Evolutionary conservation across 30 jellyfish, hydroid and myxozoan genomes (phyloP).

Genomic region (Rhopilema esculentum): DNA sequence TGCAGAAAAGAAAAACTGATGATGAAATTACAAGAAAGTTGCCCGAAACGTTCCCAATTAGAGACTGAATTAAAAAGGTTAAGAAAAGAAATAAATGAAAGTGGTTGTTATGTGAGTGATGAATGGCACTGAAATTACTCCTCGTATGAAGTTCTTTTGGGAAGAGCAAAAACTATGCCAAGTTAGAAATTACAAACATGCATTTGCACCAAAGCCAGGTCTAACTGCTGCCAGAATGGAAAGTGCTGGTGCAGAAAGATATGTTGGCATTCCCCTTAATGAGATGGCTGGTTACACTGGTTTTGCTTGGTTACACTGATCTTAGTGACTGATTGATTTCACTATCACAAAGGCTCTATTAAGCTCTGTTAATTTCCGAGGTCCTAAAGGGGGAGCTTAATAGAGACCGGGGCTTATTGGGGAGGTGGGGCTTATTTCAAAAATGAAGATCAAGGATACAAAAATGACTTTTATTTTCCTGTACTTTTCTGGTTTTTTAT

Average conservation of each 20-base stretch:
- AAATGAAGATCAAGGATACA: no score
- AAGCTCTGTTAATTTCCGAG: no score
- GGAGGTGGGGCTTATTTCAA: no score
- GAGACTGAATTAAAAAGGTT: background rate
- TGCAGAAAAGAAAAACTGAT: background rate
- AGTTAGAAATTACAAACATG: slow-evolving; percentile 46
- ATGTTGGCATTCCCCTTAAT: slow-evolving; percentile 42
- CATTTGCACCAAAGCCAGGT: slow-evolving; percentile 53
- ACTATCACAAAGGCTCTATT: no score
- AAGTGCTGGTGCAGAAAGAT: slow-evolving; percentile 34
- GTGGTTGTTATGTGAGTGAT: slow-evolving; percentile 9
- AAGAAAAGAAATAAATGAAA: slow-evolving; percentile 6
- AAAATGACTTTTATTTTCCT: no score
- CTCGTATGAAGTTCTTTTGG: slow-evolving; percentile 53
- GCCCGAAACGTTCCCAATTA: slow-evolving; percentile 11
- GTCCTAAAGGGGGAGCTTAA: no score
- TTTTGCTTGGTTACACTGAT: slow-evolving; percentile 45
- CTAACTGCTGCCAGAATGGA: slow-evolving; percentile 13
- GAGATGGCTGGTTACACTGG: slow-evolving; percentile 30
- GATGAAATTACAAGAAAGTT: background rate
- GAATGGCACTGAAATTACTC: slow-evolving; percentile 18
- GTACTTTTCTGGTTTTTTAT: no score
- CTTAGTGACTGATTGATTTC: slow-evolving; percentile 37
- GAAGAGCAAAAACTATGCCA: slow-evolving; percentile 54
- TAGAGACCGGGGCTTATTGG: no score